These are phyloP conservation scores for Sinopyrophorus schimmeli DNA, from an alignment of 2,888 invertebrate genomes.

Conservation along the genomic window DNA sequence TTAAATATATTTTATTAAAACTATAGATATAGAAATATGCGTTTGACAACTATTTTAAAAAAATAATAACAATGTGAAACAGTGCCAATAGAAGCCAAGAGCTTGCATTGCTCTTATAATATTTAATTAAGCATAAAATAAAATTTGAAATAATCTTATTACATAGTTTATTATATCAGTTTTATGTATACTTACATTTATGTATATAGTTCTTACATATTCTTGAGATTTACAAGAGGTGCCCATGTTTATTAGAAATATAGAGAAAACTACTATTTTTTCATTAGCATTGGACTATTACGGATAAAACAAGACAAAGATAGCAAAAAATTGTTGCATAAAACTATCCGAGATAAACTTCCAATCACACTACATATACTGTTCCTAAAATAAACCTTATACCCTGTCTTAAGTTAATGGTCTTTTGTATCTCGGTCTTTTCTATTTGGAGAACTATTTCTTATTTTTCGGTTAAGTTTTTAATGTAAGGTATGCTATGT, in stretches of 20 bases:
- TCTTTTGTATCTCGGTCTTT: slow-evolving; percentile 38
- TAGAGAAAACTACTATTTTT: too few relatives aligned
- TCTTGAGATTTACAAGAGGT: too few relatives aligned
- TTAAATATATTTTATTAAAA: too few relatives aligned
- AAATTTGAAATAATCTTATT: too few relatives aligned
- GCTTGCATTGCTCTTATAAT: too few relatives aligned
- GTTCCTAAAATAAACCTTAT: slow-evolving; percentile 42
- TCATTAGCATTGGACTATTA: too few relatives aligned
- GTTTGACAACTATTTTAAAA: neutral
- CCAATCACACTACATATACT: slow-evolving; percentile 39
- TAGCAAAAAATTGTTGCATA: slow-evolving; percentile 40
- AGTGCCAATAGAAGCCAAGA: neutral
- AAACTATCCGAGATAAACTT: slow-evolving; percentile 44
- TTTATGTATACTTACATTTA: too few relatives aligned
- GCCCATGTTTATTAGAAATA: too few relatives aligned
- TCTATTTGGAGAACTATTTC: slow-evolving; percentile 13
- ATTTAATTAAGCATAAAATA: too few relatives aligned
- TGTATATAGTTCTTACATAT: too few relatives aligned
- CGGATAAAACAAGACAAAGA: slow-evolving; percentile 24
- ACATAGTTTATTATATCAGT: too few relatives aligned
- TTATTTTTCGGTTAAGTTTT: slow-evolving; percentile 26
- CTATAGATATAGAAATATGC: too few relatives aligned
- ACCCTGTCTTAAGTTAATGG: slow-evolving; percentile 40
- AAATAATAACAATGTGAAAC: neutral
- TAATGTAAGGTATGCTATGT: slow-evolving; percentile 27